Base-by-base conservation (phyloP, 2,888 invertebrate genomes). In the Zaprionus bogoriensis region DNA sequence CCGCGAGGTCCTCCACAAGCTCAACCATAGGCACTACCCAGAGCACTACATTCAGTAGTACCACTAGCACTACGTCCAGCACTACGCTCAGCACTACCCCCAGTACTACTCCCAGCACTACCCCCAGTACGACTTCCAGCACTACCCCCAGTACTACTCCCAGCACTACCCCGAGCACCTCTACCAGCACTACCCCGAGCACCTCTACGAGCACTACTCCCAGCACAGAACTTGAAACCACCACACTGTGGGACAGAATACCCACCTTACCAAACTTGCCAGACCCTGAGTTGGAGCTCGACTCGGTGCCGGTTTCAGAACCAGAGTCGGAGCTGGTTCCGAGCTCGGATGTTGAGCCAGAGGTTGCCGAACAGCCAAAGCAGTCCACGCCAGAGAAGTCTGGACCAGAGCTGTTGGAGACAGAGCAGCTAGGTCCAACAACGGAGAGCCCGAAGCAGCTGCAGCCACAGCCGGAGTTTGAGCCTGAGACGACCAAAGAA, bases 231-330 rank as follows among this genome's bases (percentile, higher is more conserved):
- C 22, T 4, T 14, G 32, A 23, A 38, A 28, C 22, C 1, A 20
- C 22, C 10, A 42, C 58, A 53, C 23, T 42, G 7, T 22, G 30
- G 3, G 30, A 28, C n/a, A n/a, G n/a, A n/a, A n/a, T n/a, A n/a
- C n/a, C n/a, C n/a, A n/a, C n/a, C n/a, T n/a, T n/a, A n/a, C n/a
- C n/a, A n/a, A n/a, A n/a, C n/a, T n/a, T n/a, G n/a, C n/a, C n/a
- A n/a, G n/a, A n/a, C n/a, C n/a, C n/a, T n/a, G n/a, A n/a, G n/a
- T n/a, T n/a, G n/a, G n/a, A n/a, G n/a, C n/a, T n/a, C n/a, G n/a
- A n/a, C n/a, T n/a, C n/a, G n/a, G n/a, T n/a, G n/a, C n/a, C n/a
- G n/a, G n/a, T n/a, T n/a, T n/a, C n/a, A n/a, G n/a, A n/a, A n/a
- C n/a, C n/a, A n/a, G n/a, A n/a, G n/a, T n/a, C n/a, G n/a, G n/a